A percentile compares a stretch with the other conserved stretches of the same genome.
Evolutionary conservation across 2,888 invertebrate species (phyloP).

Genomic region (Eremobia ochroleuca): DNA sequence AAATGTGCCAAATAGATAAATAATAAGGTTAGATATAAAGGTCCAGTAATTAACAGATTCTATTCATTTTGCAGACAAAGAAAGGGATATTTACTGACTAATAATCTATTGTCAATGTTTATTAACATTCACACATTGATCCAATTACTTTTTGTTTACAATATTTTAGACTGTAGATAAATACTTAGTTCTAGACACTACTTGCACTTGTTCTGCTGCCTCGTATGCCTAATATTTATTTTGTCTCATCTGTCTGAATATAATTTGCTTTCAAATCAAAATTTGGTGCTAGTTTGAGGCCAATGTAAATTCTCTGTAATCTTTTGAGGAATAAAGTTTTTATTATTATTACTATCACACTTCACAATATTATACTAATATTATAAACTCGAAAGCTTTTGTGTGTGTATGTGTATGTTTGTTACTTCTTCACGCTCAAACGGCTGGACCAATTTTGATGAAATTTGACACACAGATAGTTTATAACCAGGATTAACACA

Average conservation of each 20-base stretch:
- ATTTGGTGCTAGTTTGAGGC: too few species aligned
- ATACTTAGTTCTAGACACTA: neutral
- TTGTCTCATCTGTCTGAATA: neutral
- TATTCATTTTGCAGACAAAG: conserved; percentile 62
- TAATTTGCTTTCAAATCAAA: neutral
- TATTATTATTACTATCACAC: too few species aligned
- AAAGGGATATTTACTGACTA: conserved; percentile 61
- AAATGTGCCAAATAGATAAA: conserved; percentile 49
- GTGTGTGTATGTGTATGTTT: too few species aligned
- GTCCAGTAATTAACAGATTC: conserved; percentile 46
- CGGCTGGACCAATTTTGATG: too few species aligned
- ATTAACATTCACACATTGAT: conserved; percentile 65
- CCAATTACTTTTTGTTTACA: conserved; percentile 57
- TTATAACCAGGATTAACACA: too few species aligned
- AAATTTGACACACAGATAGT: too few species aligned
- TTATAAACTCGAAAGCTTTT: too few species aligned
- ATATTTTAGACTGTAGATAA: conserved; percentile 15
- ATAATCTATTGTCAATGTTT: conserved; percentile 72
- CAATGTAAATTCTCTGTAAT: too few species aligned
- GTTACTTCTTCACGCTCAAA: too few species aligned
- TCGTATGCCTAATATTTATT: neutral
- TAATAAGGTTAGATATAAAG: conserved; percentile 32
- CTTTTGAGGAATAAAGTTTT: too few species aligned
- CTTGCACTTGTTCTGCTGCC: conserved; percentile 3
- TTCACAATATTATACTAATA: too few species aligned